Evolutionary conservation across 2,888 invertebrate genomes (phyloP).

Genomic region (Deilephila porcellus): DNA sequence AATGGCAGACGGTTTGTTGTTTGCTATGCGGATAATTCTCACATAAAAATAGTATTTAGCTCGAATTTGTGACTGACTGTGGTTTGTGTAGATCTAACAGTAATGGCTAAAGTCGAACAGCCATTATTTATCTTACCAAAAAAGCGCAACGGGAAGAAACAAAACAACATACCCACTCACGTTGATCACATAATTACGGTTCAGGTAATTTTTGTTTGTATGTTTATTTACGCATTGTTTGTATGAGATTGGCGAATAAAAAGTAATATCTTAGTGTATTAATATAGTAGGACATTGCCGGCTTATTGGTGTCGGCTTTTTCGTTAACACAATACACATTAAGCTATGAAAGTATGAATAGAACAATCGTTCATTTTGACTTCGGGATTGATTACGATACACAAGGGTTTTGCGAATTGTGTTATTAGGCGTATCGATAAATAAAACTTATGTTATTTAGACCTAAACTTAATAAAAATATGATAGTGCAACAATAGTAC

Average conservation of each 20-base stretch:
- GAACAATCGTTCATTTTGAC: too few relatives aligned
- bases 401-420: too few relatives aligned
- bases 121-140: conserved; percentile 86
- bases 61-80: conserved; percentile 24
- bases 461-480: too few relatives aligned
- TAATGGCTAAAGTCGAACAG: conserved; percentile 76
- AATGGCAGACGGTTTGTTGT: conserved; percentile 45
- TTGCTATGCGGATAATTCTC: conserved; percentile 35
- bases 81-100: conserved; percentile 19
- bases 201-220: conserved; percentile 70
- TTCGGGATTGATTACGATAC: too few relatives aligned
- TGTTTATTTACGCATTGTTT: neutral
- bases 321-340: neutral
- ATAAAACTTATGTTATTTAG: too few relatives aligned
- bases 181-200: conserved; percentile 87
- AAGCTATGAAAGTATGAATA: too few relatives aligned
- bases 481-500: too few relatives aligned
- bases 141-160: conserved; percentile 84
- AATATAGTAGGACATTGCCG: neutral
- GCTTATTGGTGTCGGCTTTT: neutral
- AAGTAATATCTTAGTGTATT: neutral
- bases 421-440: too few relatives aligned
- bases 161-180: conserved; percentile 80
- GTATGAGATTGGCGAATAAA: neutral
- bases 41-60: neutral